phyloP scores from a whole-genome alignment of 2,797 vertebrate species.

The Phylloscopus collybita region DNA sequence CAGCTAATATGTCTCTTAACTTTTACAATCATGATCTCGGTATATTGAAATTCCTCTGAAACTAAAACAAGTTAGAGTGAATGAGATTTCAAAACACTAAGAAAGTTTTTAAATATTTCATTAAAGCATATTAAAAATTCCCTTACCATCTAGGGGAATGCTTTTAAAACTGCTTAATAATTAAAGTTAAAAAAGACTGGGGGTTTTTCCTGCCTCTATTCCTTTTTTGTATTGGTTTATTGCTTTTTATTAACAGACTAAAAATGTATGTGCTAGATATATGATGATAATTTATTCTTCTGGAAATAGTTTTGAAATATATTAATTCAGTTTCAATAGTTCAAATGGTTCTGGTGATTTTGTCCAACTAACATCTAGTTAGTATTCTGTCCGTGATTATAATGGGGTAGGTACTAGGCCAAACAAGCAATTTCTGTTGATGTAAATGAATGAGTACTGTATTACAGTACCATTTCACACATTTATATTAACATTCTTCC shows the following conservation, averaged over 20 bases:
- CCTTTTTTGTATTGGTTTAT: not conserved
- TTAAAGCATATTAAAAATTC: conserved; percentile 35
- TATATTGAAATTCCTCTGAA: conserved; percentile 34
- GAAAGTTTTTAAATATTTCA: conserved; percentile 51
- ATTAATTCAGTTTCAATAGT: not conserved
- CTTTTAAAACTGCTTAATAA: conserved; percentile 34
- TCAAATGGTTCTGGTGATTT: not conserved
- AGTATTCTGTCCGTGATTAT: not conserved
- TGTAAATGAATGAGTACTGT: not conserved
- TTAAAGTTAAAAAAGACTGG: not conserved
- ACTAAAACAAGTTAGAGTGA: conserved; percentile 26
- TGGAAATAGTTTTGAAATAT: not conserved
- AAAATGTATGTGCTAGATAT: not conserved
- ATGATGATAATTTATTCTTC: not conserved
- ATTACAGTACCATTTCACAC: not conserved
- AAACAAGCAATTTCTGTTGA: not conserved
- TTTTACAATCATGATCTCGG: not conserved
- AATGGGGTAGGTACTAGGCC: not conserved
- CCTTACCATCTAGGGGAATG: not conserved
- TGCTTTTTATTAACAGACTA: not conserved
- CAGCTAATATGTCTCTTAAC: conserved; percentile 19
- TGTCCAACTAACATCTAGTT: not conserved
- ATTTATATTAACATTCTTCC: not conserved
- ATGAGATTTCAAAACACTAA: conserved; percentile 42
- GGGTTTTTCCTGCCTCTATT: not conserved